Evolutionary conservation across 2,797 vertebrate species (phyloP).

Genomic region (Pterois miles): DNA sequence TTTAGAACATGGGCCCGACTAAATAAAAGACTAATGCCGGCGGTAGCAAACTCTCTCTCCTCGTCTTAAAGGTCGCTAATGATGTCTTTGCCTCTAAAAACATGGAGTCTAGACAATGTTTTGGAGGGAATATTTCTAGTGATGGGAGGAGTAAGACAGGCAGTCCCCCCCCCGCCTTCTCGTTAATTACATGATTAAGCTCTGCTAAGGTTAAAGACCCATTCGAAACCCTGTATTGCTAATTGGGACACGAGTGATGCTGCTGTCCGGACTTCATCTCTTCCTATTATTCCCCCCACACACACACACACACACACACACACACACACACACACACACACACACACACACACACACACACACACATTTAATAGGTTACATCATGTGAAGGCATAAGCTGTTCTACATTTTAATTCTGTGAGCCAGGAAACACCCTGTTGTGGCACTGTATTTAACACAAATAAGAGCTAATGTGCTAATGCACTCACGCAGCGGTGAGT

Average conservation of each 20-base stretch:
- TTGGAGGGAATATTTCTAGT: conserved; percentile 46
- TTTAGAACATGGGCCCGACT: conserved; percentile 35
- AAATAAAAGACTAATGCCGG: conserved; percentile 58
- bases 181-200: conserved; percentile 77
- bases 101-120: conserved; percentile 60
- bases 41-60: conserved; percentile 47
- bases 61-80: conserved; percentile 72
- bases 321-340: conserved; percentile 1
- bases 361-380: conserved; percentile 56
- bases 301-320: conserved; percentile 4
- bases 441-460: conserved; percentile 42
- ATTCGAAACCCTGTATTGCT: conserved; percentile 60
- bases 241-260: conserved; percentile 69
- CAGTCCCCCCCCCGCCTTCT: conserved; percentile 35
- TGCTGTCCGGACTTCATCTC: conserved; percentile 44
- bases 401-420: conserved; percentile 54
- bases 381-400: conserved; percentile 38
- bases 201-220: conserved; percentile 72
- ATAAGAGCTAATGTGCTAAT: conserved; percentile 64
- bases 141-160: conserved; percentile 31
- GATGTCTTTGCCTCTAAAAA: conserved; percentile 61
- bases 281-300: conserved; percentile 14
- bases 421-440: conserved; percentile 56
- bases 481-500: conserved; percentile 40
- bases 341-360: conserved; percentile 1